Percentiles rank a stretch among this genome's conserved stretches.
Conservation (phyloP, 2,888 invertebrate species). For the Scaptodrosophila latifasciaeformis region DNA sequence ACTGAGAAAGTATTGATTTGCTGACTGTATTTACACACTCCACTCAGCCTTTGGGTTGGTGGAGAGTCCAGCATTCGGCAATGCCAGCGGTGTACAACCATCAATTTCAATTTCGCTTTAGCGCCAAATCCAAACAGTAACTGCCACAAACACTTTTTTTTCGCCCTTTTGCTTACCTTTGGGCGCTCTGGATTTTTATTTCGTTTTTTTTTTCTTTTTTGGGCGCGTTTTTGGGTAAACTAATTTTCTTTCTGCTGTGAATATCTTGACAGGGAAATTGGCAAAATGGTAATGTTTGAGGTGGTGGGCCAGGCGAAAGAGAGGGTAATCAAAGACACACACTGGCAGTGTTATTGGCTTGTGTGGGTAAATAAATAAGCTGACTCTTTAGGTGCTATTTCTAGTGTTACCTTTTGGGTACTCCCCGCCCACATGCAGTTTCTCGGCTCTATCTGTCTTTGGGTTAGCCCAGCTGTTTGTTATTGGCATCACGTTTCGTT, state of each 20-base stretch:
- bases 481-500: constrained; percentile 61
- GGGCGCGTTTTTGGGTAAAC: constrained; percentile 65
- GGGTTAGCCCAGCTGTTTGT: constrained; percentile 55
- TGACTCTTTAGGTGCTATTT: constrained; percentile 19
- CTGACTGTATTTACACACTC: constrained; percentile 25
- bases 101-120: constrained; percentile 73
- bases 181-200: neutral
- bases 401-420: constrained; percentile 30
- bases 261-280: constrained; percentile 73
- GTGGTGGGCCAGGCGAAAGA: constrained; percentile 32
- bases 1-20: constrained; percentile 32
- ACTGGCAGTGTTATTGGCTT: constrained; percentile 3
- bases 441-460: constrained; percentile 12
- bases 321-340: constrained; percentile 49
- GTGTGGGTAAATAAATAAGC: constrained; percentile 42
- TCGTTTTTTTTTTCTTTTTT: neutral
- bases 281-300: constrained; percentile 54
- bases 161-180: constrained; percentile 39
- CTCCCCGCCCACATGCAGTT: neutral
- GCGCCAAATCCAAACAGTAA: constrained; percentile 51
- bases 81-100: constrained; percentile 38
- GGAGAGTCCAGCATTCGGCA: neutral
- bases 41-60: constrained; percentile 8
- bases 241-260: constrained; percentile 71
- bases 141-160: constrained; percentile 61